Evolutionary conservation across 2,888 invertebrate species (phyloP).

Genomic region (Azorinus chamasolen): DNA sequence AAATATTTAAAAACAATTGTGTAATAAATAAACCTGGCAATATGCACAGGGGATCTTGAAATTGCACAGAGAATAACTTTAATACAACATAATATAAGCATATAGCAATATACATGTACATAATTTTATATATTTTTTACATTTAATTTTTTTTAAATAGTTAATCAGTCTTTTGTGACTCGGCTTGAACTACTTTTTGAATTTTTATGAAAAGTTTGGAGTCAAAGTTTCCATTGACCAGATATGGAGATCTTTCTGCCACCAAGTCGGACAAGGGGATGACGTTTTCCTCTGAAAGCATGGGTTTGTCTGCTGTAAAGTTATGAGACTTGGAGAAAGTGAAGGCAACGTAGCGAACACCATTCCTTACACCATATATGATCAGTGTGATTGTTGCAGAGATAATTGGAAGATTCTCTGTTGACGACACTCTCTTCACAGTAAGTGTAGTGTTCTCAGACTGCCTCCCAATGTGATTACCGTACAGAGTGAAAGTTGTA

Average conservation of each 20-base stretch:
- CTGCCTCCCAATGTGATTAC: slow-evolving; percentile 76
- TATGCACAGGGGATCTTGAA: no score
- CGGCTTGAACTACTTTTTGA: slow-evolving; percentile 58
- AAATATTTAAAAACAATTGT: no score
- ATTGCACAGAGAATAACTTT: no score
- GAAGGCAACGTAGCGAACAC: slow-evolving; percentile 77
- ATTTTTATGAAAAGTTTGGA: slow-evolving; percentile 78
- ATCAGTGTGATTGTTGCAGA: slow-evolving; percentile 72
- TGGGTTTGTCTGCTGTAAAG: slow-evolving; percentile 64
- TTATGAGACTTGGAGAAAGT: slow-evolving; percentile 65
- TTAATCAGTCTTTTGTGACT: no score
- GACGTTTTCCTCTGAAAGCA: slow-evolving; percentile 71
- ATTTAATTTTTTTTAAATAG: no score
- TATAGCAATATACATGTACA: no score
- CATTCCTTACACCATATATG: slow-evolving; percentile 76
- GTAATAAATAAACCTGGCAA: no score
- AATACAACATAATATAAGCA: no score
- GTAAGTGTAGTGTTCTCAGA: slow-evolving; percentile 74
- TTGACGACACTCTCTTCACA: slow-evolving; percentile 57
- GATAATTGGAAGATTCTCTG: slow-evolving; percentile 33
- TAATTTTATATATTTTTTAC: no score
- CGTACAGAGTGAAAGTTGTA: slow-evolving; percentile 77
- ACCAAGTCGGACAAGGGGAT: slow-evolving; percentile 70
- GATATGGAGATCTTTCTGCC: slow-evolving; percentile 74
- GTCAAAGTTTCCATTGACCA: slow-evolving; percentile 77